Base-by-base conservation (phyloP, 2,113 vertebrate genomes). In the Dermatemys mawii region DNA sequence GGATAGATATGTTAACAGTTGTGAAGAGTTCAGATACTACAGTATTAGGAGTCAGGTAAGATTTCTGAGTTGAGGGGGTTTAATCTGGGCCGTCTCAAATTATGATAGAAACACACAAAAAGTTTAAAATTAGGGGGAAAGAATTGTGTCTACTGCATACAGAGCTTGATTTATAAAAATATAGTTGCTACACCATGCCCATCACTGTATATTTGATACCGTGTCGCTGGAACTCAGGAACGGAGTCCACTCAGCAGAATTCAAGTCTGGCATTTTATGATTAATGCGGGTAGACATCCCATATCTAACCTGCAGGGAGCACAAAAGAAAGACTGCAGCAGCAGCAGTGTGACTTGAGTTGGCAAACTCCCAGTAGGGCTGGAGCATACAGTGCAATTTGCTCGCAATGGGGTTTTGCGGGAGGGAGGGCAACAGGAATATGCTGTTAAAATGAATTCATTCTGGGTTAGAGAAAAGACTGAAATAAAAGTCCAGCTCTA, bases 11-110 rank as follows among this genome's bases (percentile, higher is more conserved):
- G 24, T 27, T 76, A 41, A 29, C 13, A 4, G 19, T n/a, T 32
- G 29, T 35, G 26, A 46, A 49, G 46, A 3, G 27, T 38, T 48
- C 0, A 0, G 48, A 29, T 67, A 9, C 21, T 46, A 51, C 49
- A 32, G 50, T 1, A 0, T 7, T 8, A 6, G 46, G 57, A 11
- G 21, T 48, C 2, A 24, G 0, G 0, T 14, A 9, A 16, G 3
- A 22, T 50, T 85, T 49, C 67, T 4, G 27, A 5, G 0, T 0
- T 2, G 6, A 81, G 38, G 67, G 55, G 4, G 44, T 84, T 84
- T 29, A 63, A 32, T 35, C 60, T 1, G 0, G 11, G 2, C 17
- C 48, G 32, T 11, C 38, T 24, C 2, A 22, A 24, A 26, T 41
- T 88, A 17, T 16, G 32, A 17, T 44, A 32, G 17, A 57, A 82